Evolutionary conservation across 2,888 invertebrate species (phyloP), one percentile per base, ranked within the genome.

Genomic region (Hypomecis punctinalis): DNA sequence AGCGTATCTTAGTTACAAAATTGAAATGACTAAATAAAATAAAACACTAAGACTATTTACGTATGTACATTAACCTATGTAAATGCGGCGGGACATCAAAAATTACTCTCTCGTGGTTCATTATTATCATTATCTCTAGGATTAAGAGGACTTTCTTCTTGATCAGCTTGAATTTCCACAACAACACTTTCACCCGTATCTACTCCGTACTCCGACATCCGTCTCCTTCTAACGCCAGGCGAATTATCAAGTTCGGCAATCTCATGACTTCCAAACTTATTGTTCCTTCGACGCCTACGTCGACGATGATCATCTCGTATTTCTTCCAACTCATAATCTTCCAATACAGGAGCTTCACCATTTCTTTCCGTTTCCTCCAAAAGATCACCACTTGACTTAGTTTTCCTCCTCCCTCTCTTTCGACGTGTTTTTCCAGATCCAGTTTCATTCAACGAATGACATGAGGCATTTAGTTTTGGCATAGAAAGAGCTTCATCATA

Each of bases 401-500:
- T 92, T 89, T 93, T 91, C 78, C 93, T 88, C 42, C 89, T 82
- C 0, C 92, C 89, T 69, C 89, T 84, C 77, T 84, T 88, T 63
- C 84, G 82, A 76, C 82, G 79, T 6, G 87, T 84, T 69, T 93
- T 93, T 4, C 89, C 89, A 0, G 92, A 84, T 23, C 91, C 90
- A 6, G 89, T 80, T 78, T 93, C 93, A 61, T 90, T 90, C 36
- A 93, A 78, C 0, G 95, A 95, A 73, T 94, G 94, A 75, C 93
- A 94, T 0, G 95, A 95, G 5, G 93, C 83, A 73, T 94, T 95
- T 45, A 96, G 76, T 78, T 95, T 94, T 1, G 96, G 96, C 95
- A 97, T 95, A 23, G 95, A 93, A 61, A 97, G 91, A 40, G 97
- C 97, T 88, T 96, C 97, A 75, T 95, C 95, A 76, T 97, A 97